Conservation (phyloP, 2,888 invertebrate species). For the Girardia tigrina region DNA sequence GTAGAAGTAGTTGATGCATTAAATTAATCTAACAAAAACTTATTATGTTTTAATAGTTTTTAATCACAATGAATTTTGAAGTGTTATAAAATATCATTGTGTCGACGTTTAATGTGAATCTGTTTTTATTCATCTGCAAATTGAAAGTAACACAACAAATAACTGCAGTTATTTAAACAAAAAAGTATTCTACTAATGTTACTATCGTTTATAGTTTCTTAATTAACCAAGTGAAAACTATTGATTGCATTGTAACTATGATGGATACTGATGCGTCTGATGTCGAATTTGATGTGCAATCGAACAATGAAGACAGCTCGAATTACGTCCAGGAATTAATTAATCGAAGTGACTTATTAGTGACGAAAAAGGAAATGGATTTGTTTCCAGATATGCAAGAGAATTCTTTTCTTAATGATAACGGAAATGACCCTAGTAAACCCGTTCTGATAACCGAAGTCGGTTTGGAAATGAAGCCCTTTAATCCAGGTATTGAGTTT, state of each 20-base stretch:
- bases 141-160: no score
- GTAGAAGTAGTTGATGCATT: no score
- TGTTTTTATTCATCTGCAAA: no score
- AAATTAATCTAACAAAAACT: no score
- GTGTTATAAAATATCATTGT: no score
- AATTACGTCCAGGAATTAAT: neutral
- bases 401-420: neutral
- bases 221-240: slow-evolving; percentile 14
- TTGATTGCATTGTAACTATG: neutral
- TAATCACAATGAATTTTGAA: no score
- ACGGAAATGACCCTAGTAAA: neutral
- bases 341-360: neutral
- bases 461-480: neutral
- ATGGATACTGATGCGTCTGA: neutral
- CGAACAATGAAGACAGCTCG: neutral
- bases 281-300: neutral
- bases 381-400: neutral
- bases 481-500: neutral
- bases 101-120: no score
- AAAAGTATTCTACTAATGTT: no score
- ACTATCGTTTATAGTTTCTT: no score
- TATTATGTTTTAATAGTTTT: no score
- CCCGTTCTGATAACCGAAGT: neutral
- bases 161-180: no score
- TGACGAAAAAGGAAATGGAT: neutral